These are phyloP conservation scores for Drosophila teissieri DNA, from an alignment of 1,140 invertebrate genomes.

Conservation along the genomic window DNA sequence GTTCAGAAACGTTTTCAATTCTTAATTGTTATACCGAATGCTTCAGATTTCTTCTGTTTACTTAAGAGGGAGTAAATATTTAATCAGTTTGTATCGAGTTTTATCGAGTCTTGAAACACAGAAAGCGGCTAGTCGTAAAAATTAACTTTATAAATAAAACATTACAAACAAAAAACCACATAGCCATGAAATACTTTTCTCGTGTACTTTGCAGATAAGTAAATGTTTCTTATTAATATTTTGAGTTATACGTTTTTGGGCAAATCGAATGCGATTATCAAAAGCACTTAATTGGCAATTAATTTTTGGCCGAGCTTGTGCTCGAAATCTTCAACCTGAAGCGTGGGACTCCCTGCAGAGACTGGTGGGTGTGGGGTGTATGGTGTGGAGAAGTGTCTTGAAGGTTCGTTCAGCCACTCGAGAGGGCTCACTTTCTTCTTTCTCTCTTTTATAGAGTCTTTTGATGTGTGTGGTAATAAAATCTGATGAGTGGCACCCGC, in stretches of 20 bases:
- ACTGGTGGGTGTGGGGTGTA: slow-evolving; percentile 9
- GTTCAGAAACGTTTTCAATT: slow-evolving; percentile 7
- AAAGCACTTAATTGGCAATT: slow-evolving; percentile 53
- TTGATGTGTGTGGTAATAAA: slow-evolving; percentile 41
- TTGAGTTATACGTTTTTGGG: slow-evolving; percentile 4
- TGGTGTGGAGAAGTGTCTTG: not conserved
- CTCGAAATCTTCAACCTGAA: slow-evolving; percentile 36
- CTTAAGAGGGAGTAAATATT: not conserved
- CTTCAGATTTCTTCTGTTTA: no score
- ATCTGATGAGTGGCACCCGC: slow-evolving; percentile 43
- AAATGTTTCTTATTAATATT: slow-evolving; percentile 17
- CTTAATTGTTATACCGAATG: not conserved
- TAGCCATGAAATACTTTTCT: slow-evolving; percentile 18
- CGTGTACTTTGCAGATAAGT: slow-evolving; percentile 2
- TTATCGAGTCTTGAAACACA: no score
- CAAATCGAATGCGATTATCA: slow-evolving; percentile 43
- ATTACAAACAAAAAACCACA: slow-evolving; percentile 13
- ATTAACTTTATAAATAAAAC: not conserved
- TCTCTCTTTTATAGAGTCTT: slow-evolving; percentile 35
- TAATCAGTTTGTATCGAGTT: no score
- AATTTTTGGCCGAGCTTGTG: slow-evolving; percentile 38
- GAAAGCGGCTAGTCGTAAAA: no score
- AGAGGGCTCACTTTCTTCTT: slow-evolving; percentile 44
- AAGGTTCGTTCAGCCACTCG: slow-evolving; percentile 9
- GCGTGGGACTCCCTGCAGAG: slow-evolving; percentile 37